phyloP scores from a whole-genome alignment of 2,797 vertebrate species.

The Clamator glandarius region DNA sequence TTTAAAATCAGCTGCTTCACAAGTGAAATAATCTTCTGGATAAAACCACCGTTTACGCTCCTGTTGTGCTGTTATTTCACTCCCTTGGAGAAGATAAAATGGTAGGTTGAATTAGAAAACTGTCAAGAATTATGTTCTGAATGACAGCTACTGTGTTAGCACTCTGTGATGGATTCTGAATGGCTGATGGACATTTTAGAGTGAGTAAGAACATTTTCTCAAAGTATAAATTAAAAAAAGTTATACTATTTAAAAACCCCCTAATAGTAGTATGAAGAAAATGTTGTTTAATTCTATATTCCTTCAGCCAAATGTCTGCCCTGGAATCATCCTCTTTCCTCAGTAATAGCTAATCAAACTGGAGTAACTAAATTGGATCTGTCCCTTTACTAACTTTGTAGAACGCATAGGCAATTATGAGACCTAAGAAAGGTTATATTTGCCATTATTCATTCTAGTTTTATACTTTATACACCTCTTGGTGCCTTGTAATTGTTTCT shows the following conservation, averaged over 20 bases:
- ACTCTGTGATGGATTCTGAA: conserved; percentile 30
- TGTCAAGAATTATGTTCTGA: conserved; percentile 67
- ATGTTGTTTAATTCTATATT: conserved; percentile 17
- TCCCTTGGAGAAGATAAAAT: conserved; percentile 71
- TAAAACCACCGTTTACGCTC: conserved; percentile 34
- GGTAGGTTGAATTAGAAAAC: conserved; percentile 63
- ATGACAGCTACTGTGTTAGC: conserved; percentile 60
- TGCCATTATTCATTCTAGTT: conserved; percentile 52
- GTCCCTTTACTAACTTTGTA: conserved; percentile 68
- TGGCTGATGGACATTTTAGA: conserved; percentile 55
- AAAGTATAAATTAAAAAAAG: conserved; percentile 24
- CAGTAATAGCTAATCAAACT: conserved; percentile 21
- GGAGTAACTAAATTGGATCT: conserved; percentile 36
- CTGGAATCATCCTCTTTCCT: conserved; percentile 32
- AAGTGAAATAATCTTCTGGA: conserved; percentile 33
- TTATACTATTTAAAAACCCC: not conserved
- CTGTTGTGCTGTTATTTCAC: conserved; percentile 45
- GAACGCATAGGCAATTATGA: conserved; percentile 56
- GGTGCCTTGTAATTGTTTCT: conserved; percentile 71
- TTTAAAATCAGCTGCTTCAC: conserved; percentile 21
- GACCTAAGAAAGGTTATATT: conserved; percentile 49
- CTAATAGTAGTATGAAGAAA: not conserved
- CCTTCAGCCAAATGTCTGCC: not conserved
- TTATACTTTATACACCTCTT: conserved; percentile 53
- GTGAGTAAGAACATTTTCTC: not conserved